These are phyloP conservation scores for Idaea biselata DNA, from an alignment of 2,888 invertebrate genomes.

Conservation along the genomic window DNA sequence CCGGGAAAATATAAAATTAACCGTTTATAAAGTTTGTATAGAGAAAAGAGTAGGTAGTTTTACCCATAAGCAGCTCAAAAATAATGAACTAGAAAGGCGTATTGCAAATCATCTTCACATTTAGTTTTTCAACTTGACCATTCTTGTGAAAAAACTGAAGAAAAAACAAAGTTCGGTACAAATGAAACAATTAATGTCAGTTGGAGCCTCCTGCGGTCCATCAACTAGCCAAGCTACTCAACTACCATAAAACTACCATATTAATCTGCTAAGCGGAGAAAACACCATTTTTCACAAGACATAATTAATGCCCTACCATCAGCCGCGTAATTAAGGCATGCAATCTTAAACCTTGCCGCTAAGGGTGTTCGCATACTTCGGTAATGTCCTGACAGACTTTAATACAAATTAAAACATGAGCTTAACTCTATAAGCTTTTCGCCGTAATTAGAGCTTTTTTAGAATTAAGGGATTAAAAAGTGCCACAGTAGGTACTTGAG, in stretches of 20 bases:
- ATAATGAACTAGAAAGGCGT: no score
- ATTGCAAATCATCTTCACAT: no score
- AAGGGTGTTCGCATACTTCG: neutral
- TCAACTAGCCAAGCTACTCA: neutral
- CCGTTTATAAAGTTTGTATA: no score
- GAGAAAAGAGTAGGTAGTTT: no score
- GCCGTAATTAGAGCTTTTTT: no score
- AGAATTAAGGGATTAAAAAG: no score
- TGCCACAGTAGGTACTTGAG: no score
- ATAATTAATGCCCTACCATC: conserved; percentile 29
- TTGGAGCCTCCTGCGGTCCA: neutral
- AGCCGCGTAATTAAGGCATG: conserved; percentile 28
- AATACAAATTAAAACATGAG: no score
- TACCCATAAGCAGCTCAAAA: no score
- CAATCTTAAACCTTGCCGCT: conserved; percentile 30
- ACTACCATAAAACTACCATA: conserved; percentile 22
- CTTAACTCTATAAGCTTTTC: no score
- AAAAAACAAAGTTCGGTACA: neutral
- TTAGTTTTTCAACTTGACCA: no score
- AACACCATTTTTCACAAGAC: conserved; percentile 31
- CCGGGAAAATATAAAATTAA: no score
- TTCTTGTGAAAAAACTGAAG: neutral
- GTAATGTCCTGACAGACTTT: neutral
- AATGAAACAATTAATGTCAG: neutral
- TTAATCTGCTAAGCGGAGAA: conserved; percentile 25